Conservation (phyloP, 2,797 vertebrate species). For the Acrocephalus scirpaceus region DNA sequence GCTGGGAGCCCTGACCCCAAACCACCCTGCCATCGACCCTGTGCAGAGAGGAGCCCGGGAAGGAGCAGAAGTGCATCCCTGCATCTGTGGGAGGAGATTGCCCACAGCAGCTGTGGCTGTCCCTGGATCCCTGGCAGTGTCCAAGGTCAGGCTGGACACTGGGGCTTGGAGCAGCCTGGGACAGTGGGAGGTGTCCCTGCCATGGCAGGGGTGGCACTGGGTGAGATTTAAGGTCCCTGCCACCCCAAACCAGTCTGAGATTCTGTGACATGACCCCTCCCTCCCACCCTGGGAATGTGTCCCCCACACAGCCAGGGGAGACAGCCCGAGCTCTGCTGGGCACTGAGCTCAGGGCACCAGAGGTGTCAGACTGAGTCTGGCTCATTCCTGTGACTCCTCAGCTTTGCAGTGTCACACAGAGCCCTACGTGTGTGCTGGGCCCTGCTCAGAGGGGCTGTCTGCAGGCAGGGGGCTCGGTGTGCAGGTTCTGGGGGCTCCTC, state of each 20-base stretch:
- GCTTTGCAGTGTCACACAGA: not conserved
- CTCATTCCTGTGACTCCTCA: not conserved
- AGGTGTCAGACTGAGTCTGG: not conserved
- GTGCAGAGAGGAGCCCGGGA: not conserved
- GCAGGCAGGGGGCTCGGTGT: accelerated
- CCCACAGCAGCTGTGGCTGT: not conserved
- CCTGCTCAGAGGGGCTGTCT: not conserved
- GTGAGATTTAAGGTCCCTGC: not conserved
- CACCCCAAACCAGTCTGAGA: not conserved
- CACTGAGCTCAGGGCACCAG: not conserved
- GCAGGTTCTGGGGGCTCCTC: not conserved
- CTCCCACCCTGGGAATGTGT: not conserved
- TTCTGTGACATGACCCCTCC: not conserved
- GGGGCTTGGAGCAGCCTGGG: not conserved
- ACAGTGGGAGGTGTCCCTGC: not conserved
- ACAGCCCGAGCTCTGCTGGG: not conserved
- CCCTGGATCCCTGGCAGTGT: not conserved
- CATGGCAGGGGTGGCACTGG: not conserved
- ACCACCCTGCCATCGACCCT: not conserved
- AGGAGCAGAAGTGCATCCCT: not conserved
- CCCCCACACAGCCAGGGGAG: not conserved
- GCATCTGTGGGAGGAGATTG: not conserved
- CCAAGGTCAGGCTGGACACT: not conserved
- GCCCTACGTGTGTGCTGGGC: not conserved
- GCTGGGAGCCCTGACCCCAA: not conserved